Percentiles rank a stretch among this genome's conserved stretches.
Conservation (phyloP, 1,140 invertebrate species). For the Drosophila mayri region DNA sequence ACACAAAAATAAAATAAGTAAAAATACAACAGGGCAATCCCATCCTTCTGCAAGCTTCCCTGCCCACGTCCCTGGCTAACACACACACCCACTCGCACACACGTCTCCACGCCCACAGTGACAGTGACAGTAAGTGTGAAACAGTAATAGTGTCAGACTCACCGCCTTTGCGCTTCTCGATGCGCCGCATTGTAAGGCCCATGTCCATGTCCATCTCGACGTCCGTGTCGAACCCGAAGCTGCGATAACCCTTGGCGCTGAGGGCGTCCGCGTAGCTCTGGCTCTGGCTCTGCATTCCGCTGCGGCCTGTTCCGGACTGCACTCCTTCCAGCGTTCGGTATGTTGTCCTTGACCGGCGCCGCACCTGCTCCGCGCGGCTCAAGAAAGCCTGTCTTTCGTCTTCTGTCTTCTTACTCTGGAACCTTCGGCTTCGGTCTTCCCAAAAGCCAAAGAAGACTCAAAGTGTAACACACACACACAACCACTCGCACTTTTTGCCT, state of each 20-base stretch:
- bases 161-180: constrained; percentile 79
- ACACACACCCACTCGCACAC: constrained; percentile 1
- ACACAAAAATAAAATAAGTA: too few relatives aligned
- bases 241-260: constrained; percentile 77
- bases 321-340: not conserved
- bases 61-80: not conserved
- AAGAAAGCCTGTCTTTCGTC: not conserved
- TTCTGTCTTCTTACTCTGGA: constrained; percentile 6
- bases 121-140: not conserved
- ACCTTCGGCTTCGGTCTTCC: constrained; percentile 13
- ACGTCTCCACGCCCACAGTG: not conserved
- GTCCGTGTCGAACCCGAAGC: constrained; percentile 83
- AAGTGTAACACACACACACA: not conserved
- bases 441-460: constrained; percentile 2
- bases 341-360: constrained; percentile 5
- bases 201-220: constrained; percentile 83
- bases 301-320: not conserved
- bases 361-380: constrained; percentile 7
- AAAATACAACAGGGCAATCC: not conserved
- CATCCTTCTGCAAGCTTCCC: not conserved
- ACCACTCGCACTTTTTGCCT: not conserved
- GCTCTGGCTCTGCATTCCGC: constrained; percentile 62
- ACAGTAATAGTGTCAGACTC: constrained; percentile 33
- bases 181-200: constrained; percentile 62
- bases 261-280: constrained; percentile 78